These are phyloP conservation scores for Pandemis heparana DNA, from an alignment of 2,888 invertebrate genomes.

Conservation along the genomic window DNA sequence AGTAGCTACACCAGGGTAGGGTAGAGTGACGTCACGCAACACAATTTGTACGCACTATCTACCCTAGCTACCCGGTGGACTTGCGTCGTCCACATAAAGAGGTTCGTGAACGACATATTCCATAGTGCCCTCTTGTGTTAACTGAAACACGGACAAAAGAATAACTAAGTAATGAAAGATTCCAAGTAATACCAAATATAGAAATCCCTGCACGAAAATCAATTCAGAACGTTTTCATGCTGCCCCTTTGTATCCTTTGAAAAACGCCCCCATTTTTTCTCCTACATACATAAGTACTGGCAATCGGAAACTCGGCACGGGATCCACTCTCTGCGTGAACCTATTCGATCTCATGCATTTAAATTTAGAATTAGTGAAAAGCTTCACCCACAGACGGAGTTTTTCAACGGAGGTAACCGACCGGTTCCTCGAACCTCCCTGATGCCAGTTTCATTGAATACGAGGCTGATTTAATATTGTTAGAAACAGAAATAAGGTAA, in stretches of 20 bases:
- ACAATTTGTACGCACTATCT: too few relatives aligned
- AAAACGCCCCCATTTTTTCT: constrained; percentile 70
- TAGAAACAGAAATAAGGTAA: constrained; percentile 52
- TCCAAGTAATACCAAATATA: constrained; percentile 11
- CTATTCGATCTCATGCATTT: constrained; percentile 85
- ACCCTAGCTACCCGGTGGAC: too few relatives aligned
- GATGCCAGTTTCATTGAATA: constrained; percentile 74
- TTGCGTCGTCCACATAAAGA: too few relatives aligned
- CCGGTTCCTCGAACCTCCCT: constrained; percentile 64
- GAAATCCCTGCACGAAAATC: constrained; percentile 56
- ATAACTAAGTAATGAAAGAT: neutral
- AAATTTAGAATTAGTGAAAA: constrained; percentile 84
- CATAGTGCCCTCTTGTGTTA: neutral
- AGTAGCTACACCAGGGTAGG: too few relatives aligned
- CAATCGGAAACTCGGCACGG: constrained; percentile 72
- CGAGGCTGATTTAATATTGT: constrained; percentile 77
- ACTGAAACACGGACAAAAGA: neutral
- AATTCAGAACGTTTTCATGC: constrained; percentile 67
- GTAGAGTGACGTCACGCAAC: too few relatives aligned
- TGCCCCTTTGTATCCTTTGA: constrained; percentile 65
- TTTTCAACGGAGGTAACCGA: constrained; percentile 74
- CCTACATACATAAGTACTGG: constrained; percentile 78
- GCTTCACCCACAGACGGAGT: constrained; percentile 73
- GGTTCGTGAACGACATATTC: too few relatives aligned
- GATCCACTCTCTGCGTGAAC: constrained; percentile 75